Percentiles rank a stretch among this genome's conserved stretches.
Conservation (phyloP, 2,888 invertebrate species). For the Drosophila lutescens region DNA sequence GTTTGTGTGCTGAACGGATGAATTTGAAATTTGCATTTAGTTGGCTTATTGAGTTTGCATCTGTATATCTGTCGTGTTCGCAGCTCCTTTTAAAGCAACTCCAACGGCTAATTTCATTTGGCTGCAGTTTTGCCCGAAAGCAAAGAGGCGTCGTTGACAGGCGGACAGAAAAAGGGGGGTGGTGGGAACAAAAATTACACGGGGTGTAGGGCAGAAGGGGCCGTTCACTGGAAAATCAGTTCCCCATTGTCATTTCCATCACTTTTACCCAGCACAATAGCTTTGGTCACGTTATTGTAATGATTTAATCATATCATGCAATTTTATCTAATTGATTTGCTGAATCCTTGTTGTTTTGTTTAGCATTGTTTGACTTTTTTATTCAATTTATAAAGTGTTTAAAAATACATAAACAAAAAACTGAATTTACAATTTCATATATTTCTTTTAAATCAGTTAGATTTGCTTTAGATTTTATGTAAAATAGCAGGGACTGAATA, state of each 20-base stretch:
- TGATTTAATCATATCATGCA: background rate
- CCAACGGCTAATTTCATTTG: constrained; percentile 33
- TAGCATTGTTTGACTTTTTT: no score
- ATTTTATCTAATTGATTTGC: background rate
- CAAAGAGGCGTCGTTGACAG: constrained; percentile 4
- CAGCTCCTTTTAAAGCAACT: constrained; percentile 13
- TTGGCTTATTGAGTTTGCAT: constrained; percentile 41
- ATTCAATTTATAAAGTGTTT: no score
- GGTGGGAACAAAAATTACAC: background rate
- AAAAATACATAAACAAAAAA: no score
- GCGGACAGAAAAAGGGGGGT: no score
- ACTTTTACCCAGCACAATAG: background rate
- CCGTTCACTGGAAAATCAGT: background rate
- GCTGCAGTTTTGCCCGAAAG: constrained; percentile 15
- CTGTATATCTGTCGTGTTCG: constrained; percentile 16
- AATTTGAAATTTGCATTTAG: constrained; percentile 41
- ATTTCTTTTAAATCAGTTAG: no score
- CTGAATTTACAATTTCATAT: no score
- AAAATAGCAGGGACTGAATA: no score
- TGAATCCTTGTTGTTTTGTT: no score
- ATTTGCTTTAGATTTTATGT: no score
- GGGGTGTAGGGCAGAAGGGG: background rate
- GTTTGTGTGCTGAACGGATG: constrained; percentile 14
- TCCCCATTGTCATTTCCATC: background rate
- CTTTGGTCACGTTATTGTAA: background rate